Conservation (phyloP, 2,797 vertebrate genomes). For the Eulemur coronatus region DNA sequence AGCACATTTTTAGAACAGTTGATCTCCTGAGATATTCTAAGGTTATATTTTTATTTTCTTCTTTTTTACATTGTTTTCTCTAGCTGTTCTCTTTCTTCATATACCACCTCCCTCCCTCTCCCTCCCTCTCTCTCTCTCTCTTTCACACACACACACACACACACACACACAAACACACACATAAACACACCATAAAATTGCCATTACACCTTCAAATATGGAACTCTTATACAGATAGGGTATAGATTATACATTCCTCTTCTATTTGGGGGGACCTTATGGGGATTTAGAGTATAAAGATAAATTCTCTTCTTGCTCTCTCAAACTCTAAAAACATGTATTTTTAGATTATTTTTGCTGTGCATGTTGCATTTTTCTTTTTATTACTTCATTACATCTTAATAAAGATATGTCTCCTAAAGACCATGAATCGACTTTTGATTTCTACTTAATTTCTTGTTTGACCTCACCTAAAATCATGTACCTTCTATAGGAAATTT, state of each 20-base stretch:
- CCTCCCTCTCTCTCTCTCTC: too few relatives aligned
- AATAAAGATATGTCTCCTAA: constrained; percentile 6
- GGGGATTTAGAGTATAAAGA: neutral
- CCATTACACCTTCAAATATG: constrained; percentile 13
- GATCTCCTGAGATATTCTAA: neutral
- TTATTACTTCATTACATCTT: neutral
- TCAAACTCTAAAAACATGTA: neutral
- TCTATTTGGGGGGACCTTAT: neutral
- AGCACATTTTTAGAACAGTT: neutral
- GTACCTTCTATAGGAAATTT: constrained; percentile 37
- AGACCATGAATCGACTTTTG: neutral
- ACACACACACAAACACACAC: neutral
- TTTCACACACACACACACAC: neutral
- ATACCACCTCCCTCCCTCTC: neutral
- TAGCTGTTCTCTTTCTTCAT: neutral
- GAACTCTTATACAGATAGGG: neutral
- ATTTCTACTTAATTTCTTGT: constrained; percentile 59
- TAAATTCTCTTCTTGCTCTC: neutral
- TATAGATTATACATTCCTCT: constrained; percentile 39
- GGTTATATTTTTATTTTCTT: constrained; percentile 35
- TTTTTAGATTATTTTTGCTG: constrained; percentile 52
- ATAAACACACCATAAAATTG: neutral
- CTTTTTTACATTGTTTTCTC: constrained; percentile 6
- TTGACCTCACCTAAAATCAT: constrained; percentile 46
- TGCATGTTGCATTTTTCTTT: neutral